Base-by-base conservation (phyloP, 2,888 invertebrate species). In the Neuroscelio doddi region DNA sequence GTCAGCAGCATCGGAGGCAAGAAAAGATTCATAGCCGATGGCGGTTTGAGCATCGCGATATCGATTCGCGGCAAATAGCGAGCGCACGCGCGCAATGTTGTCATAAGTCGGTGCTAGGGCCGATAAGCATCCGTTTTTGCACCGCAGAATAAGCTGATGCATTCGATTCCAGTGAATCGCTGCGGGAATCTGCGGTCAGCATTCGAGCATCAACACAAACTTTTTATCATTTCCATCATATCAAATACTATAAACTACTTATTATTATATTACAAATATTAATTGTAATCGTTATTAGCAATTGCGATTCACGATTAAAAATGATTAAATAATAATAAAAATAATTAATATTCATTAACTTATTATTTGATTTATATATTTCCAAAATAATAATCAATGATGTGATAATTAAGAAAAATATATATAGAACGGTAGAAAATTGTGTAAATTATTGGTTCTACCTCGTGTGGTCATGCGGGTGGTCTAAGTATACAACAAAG, bases 391-490 rank as follows among this genome's bases (percentile, higher is more conserved):
- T n/a, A n/a, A n/a, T n/a, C n/a, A n/a, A n/a, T n/a, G n/a, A n/a
- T n/a, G n/a, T n/a, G n/a, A n/a, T n/a, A n/a, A n/a, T n/a, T n/a
- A n/a, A n/a, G n/a, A n/a, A n/a, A n/a, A n/a, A n/a, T n/a, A n/a
- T n/a, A n/a, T n/a, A n/a, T n/a, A n/a, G n/a, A n/a, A n/a, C n/a
- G n/a, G n/a, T n/a, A n/a, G n/a, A n/a, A n/a, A n/a, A n/a, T 21
- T 21, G n/a, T n/a, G 8, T 17, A n/a, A n/a, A n/a, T n/a, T 38
- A 38, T 38, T 16, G 38, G 16, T 38, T 8, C 9, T 14, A 14
- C 16, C 12, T 26, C 12, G 29, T 26, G 14, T 24, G 14, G 15
- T 34, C 59, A 64, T 64, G 70, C 73, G 73, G 70, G 76, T 76
- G 75, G 73, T 77, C 74, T 51, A 51, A n/a, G n/a, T n/a, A n/a